A percentile compares a stretch with the other conserved stretches of the same genome.
Evolutionary conservation across 2,113 vertebrate genomes (phyloP).

Genomic region (Phylloscopus trochiloides): DNA sequence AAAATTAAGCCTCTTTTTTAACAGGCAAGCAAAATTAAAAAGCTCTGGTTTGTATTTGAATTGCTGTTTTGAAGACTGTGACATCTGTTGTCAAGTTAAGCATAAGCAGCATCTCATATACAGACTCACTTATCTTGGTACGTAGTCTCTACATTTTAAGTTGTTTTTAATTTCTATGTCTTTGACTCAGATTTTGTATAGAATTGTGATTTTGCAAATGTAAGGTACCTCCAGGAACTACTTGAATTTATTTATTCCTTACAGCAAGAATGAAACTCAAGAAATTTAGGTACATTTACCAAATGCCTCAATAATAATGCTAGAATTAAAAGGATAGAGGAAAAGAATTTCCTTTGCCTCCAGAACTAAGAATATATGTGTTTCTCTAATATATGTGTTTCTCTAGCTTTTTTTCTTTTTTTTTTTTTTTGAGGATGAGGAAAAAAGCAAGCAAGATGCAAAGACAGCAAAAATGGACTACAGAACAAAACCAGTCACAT

Average conservation of each 20-base stretch:
- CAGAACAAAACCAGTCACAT: conserved; percentile 2
- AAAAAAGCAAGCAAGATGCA: conserved; percentile 1
- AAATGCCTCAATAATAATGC: conserved; percentile 13
- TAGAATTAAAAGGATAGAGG: conserved; percentile 10
- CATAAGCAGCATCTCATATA: background rate
- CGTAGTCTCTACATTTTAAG: background rate
- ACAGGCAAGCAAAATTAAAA: background rate
- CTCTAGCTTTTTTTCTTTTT: background rate
- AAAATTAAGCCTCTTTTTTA: background rate
- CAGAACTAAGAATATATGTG: background rate
- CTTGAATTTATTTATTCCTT: conserved; percentile 13
- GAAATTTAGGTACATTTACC: background rate
- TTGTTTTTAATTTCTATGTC: conserved; percentile 2
- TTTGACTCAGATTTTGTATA: background rate
- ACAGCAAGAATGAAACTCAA: background rate
- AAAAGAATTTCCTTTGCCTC: background rate
- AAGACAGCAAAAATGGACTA: background rate
- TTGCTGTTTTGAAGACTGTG: background rate
- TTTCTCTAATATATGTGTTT: too few relatives aligned
- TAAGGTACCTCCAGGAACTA: conserved; percentile 9
- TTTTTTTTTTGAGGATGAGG: background rate
- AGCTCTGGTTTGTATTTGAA: background rate
- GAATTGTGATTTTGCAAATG: conserved; percentile 16
- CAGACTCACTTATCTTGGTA: background rate
- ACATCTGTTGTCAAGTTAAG: background rate